Evolutionary conservation across 1,140 invertebrate species (phyloP).

Genomic region (Drosophila setifemur): DNA sequence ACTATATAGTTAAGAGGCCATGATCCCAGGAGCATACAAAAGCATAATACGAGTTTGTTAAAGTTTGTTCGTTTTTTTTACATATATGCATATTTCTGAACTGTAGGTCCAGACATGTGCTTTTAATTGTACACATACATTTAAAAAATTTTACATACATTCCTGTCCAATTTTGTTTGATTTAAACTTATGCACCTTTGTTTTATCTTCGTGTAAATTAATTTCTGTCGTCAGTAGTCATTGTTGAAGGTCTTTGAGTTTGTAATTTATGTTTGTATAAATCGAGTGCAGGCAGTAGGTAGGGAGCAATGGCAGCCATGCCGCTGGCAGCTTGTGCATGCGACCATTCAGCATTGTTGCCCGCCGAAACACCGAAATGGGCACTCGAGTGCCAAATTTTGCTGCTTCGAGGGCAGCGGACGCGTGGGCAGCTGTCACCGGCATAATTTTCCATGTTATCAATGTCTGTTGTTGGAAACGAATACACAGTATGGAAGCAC

Average conservation of each 20-base stretch:
- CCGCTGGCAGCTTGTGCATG: conserved; percentile 41
- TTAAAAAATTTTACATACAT: conserved; percentile 62
- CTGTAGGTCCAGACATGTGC: conserved; percentile 30
- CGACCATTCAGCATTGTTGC: conserved; percentile 63
- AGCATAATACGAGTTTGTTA: conserved; percentile 74
- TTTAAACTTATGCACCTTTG: background rate
- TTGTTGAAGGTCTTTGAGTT: conserved; percentile 43
- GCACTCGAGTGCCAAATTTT: conserved; percentile 39
- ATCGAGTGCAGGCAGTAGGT: conserved; percentile 39
- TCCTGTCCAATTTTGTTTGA: conserved; percentile 57
- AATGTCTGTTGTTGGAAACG: conserved; percentile 64
- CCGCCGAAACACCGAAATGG: conserved; percentile 58
- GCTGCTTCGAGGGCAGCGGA: conserved; percentile 50
- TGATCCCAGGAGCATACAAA: conserved; percentile 59
- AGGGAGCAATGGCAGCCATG: conserved; percentile 24
- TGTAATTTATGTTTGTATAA: conserved; percentile 56
- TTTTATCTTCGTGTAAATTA: conserved; percentile 32
- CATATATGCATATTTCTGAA: conserved; percentile 32
- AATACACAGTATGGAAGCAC: conserved; percentile 37
- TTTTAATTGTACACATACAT: conserved; percentile 37
- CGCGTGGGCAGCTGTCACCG: conserved; percentile 41
- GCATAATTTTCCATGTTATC: conserved; percentile 24
- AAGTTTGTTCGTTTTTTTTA: conserved; percentile 66
- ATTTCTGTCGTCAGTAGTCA: conserved; percentile 46
- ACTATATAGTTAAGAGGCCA: conserved; percentile 74